Conservation (phyloP, 1,140 invertebrate species). For the Drosophila oshimai region DNA sequence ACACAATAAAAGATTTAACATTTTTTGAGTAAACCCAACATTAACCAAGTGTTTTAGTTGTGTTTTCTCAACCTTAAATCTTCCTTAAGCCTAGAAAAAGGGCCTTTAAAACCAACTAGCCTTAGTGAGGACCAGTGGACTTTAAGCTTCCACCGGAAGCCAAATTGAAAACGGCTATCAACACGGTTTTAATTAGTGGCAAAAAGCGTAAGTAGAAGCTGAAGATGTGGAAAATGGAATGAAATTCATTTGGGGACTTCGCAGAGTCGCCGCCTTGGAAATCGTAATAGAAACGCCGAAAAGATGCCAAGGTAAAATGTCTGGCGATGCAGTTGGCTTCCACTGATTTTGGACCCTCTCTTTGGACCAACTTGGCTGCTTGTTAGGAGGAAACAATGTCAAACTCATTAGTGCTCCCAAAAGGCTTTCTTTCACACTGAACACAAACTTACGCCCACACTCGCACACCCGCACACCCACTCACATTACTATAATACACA, state of each 20-base stretch:
- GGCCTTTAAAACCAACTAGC: not conserved
- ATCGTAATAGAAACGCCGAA: slow-evolving; percentile 74
- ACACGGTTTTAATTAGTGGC: slow-evolving; percentile 72
- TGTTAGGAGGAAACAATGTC: slow-evolving; percentile 80
- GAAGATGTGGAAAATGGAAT: slow-evolving; percentile 41
- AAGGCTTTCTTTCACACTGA: slow-evolving; percentile 78
- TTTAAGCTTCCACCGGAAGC: slow-evolving; percentile 36
- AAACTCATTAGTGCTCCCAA: slow-evolving; percentile 81
- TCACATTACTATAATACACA: slow-evolving; percentile 38
- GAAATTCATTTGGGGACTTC: slow-evolving; percentile 57
- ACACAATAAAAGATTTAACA: too few species aligned
- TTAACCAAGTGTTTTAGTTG: too few species aligned
- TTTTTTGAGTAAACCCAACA: too few species aligned
- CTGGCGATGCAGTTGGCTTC: slow-evolving; percentile 54
- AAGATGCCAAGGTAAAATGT: slow-evolving; percentile 71
- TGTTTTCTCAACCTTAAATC: too few species aligned
- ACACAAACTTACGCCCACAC: slow-evolving; percentile 38
- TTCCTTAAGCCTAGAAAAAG: too few species aligned
- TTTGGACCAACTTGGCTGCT: slow-evolving; percentile 65
- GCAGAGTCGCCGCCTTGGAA: slow-evolving; percentile 18
- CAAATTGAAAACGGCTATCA: slow-evolving; percentile 63
- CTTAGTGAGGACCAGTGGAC: not conserved
- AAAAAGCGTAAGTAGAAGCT: slow-evolving; percentile 19
- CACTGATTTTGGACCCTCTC: slow-evolving; percentile 25
- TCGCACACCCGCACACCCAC: slow-evolving; percentile 18